phyloP scores from a whole-genome alignment of 2,113 vertebrate genomes.

The Felis catus region DNA sequence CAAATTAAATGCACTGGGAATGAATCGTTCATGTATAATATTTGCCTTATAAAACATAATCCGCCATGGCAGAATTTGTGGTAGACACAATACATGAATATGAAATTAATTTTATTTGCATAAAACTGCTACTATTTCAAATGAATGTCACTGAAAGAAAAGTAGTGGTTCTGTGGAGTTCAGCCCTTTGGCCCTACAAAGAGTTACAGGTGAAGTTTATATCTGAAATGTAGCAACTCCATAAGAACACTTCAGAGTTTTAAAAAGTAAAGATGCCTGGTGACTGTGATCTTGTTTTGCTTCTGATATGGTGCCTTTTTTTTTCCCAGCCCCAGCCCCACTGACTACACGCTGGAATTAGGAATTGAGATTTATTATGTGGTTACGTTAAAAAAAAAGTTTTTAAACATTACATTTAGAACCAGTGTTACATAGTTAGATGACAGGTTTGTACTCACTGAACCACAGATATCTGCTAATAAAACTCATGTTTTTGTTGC shows the following conservation, averaged over 20 bases:
- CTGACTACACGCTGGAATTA: slow-evolving; percentile 23
- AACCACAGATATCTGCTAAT: slow-evolving; percentile 16
- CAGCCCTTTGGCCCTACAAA: not conserved
- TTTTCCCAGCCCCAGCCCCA: not conserved
- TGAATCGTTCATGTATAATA: slow-evolving; percentile 72
- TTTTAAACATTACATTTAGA: not conserved
- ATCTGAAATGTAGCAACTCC: slow-evolving; percentile 35
- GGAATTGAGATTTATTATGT: slow-evolving; percentile 40
- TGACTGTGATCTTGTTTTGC: slow-evolving; percentile 25
- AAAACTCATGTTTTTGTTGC: not conserved
- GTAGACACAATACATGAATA: slow-evolving; percentile 76
- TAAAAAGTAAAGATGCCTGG: not conserved
- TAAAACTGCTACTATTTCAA: slow-evolving; percentile 67
- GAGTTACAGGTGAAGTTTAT: not conserved
- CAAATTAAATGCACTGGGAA: slow-evolving; percentile 78
- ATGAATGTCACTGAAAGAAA: slow-evolving; percentile 62
- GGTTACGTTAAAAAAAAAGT: not conserved
- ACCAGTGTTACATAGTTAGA: not conserved
- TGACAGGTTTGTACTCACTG: not conserved
- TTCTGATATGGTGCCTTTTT: not conserved
- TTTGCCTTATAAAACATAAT: slow-evolving; percentile 78
- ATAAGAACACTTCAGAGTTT: slow-evolving; percentile 22
- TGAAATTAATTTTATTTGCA: slow-evolving; percentile 79
- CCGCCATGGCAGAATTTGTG: slow-evolving; percentile 74
- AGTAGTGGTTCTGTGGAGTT: slow-evolving; percentile 13